Conservation (phyloP, 2,797 vertebrate genomes). For the Leontopithecus rosalia region DNA sequence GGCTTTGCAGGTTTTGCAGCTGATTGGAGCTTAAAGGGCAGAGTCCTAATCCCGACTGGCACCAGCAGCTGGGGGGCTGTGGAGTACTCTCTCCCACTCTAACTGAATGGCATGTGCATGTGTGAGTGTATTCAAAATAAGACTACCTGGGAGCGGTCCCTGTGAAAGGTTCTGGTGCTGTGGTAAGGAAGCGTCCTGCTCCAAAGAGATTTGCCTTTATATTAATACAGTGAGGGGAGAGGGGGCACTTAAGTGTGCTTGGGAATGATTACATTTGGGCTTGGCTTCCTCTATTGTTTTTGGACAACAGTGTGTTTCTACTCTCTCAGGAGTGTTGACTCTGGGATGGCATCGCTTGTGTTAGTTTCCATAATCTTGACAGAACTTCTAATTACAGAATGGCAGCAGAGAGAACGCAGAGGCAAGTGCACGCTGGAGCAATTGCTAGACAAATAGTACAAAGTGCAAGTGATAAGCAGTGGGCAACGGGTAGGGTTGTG, state of each 20-base stretch:
- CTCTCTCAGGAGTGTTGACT: constrained; percentile 50
- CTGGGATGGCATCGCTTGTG: constrained; percentile 34
- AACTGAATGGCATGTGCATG: not conserved
- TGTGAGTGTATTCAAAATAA: not conserved
- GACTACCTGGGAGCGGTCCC: not conserved
- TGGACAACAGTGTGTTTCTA: not conserved
- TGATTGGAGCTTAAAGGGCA: constrained; percentile 17
- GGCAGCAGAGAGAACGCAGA: constrained; percentile 45
- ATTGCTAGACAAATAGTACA: constrained; percentile 66
- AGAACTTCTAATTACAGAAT: constrained; percentile 65
- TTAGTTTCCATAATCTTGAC: constrained; percentile 62
- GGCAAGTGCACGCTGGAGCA: constrained; percentile 31
- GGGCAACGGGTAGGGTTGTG: not conserved
- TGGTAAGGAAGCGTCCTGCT: not conserved
- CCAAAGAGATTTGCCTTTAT: not conserved
- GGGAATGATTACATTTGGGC: not conserved
- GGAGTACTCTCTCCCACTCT: not conserved
- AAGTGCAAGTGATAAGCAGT: constrained; percentile 28
- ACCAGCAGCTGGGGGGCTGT: not conserved
- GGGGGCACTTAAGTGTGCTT: not conserved
- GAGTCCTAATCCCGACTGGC: not conserved
- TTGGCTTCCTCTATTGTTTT: constrained; percentile 54
- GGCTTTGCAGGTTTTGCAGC: not conserved
- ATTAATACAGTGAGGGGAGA: not conserved
- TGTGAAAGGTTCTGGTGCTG: not conserved